Conservation (phyloP, 2,888 invertebrate genomes). For the Lasioglossum figueresi region DNA sequence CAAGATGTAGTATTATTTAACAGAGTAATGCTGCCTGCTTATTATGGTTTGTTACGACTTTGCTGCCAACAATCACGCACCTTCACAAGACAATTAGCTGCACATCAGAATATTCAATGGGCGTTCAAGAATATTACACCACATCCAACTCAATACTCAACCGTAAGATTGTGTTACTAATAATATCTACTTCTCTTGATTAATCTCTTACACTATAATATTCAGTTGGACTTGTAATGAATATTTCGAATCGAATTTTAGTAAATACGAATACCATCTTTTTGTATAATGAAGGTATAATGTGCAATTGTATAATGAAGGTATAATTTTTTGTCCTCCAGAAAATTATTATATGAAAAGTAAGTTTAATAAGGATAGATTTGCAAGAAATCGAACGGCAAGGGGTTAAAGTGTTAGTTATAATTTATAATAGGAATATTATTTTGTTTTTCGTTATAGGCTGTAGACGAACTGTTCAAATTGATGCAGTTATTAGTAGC, state of each 20-base stretch:
- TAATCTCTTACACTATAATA: not conserved
- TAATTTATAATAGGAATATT: not conserved
- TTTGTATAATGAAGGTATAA: not conserved
- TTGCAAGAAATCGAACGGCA: not conserved
- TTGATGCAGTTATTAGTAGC: constrained; percentile 95
- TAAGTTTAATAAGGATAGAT: not conserved
- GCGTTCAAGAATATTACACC: constrained; percentile 98
- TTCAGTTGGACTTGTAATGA: not conserved
- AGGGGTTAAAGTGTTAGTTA: not conserved
- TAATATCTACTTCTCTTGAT: not conserved
- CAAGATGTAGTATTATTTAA: constrained; percentile 97
- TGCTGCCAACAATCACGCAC: constrained; percentile 95
- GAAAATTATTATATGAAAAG: constrained; percentile 2
- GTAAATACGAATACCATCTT: not conserved
- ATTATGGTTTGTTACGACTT: constrained; percentile 94
- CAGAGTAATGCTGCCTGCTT: constrained; percentile 96
- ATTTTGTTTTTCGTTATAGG: constrained; percentile 83
- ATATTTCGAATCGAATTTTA: not conserved
- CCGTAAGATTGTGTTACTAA: constrained; percentile 83
- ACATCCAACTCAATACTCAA: constrained; percentile 96
- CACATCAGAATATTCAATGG: constrained; percentile 98
- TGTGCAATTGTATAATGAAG: not conserved
- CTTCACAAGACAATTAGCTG: constrained; percentile 94
- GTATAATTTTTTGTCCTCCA: not conserved
- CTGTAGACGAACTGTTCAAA: constrained; percentile 96